Percentiles rank a stretch among this genome's conserved stretches.
Evolutionary conservation across 2,888 invertebrate genomes (phyloP).

Genomic region (Allophyes oxyacanthae): DNA sequence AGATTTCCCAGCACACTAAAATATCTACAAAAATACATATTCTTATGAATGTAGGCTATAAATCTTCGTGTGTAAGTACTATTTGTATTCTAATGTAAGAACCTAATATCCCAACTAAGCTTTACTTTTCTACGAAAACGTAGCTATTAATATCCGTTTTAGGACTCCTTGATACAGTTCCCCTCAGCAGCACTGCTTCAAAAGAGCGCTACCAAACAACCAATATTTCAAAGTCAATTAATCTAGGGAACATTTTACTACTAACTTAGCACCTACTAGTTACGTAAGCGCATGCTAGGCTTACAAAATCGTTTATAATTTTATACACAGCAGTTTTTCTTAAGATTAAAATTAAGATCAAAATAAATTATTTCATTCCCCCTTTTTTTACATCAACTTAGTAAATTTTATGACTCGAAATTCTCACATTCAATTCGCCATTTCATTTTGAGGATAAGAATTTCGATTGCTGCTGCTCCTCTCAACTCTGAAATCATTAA

Average conservation of each 20-base stretch:
- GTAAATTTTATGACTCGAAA: slow-evolving; percentile 19
- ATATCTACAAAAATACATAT: slow-evolving; percentile 73
- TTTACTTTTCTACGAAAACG: slow-evolving; percentile 84
- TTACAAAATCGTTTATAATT: slow-evolving; percentile 87
- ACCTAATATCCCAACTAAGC: slow-evolving; percentile 80
- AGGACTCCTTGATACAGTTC: slow-evolving; percentile 71
- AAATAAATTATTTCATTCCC: slow-evolving; percentile 57
- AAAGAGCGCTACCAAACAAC: slow-evolving; percentile 65
- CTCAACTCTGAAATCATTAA: slow-evolving; percentile 50
- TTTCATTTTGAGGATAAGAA: slow-evolving; percentile 42
- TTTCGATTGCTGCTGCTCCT: slow-evolving; percentile 67
- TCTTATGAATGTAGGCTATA: slow-evolving; percentile 88
- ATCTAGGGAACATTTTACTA: slow-evolving; percentile 94
- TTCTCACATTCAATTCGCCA: slow-evolving; percentile 45
- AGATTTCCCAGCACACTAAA: slow-evolving; percentile 34
- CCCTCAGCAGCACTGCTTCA: slow-evolving; percentile 70
- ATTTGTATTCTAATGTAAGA: slow-evolving; percentile 78
- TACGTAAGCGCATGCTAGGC: slow-evolving; percentile 85
- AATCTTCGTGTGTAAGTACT: slow-evolving; percentile 79
- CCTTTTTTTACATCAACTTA: slow-evolving; percentile 48
- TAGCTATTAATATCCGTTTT: slow-evolving; percentile 73
- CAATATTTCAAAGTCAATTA: slow-evolving; percentile 95
- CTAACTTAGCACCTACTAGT: slow-evolving; percentile 87
- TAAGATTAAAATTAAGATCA: slow-evolving; percentile 83
- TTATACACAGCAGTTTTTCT: slow-evolving; percentile 85